These are phyloP conservation scores for Staurois parvus DNA, from an alignment of 2,797 vertebrate species.

Conservation along the genomic window DNA sequence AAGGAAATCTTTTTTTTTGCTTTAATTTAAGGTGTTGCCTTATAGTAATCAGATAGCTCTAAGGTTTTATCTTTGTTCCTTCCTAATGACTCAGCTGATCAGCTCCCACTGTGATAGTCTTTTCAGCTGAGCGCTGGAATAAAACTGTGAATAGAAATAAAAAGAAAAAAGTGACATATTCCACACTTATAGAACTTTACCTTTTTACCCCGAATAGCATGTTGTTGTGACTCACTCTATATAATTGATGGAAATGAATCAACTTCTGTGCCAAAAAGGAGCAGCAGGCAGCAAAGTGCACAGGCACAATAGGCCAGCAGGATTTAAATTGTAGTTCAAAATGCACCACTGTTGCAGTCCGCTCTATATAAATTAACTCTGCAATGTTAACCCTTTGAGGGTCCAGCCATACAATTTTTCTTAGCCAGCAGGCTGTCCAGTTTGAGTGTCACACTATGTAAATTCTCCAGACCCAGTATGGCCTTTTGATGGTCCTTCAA, in stretches of 20 bases:
- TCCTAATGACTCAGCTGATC: conserved; percentile 35
- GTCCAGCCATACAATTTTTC: neutral
- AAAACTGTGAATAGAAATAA: conserved; percentile 37
- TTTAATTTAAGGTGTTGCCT: conserved; percentile 34
- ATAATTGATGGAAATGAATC: conserved; percentile 48
- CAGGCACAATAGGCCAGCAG: conserved; percentile 44
- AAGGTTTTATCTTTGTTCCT: neutral
- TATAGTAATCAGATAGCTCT: conserved; percentile 22
- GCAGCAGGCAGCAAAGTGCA: conserved; percentile 35
- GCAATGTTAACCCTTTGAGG: neutral
- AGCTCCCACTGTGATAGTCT: neutral
- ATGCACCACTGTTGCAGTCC: neutral
- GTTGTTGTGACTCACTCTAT: conserved; percentile 51
- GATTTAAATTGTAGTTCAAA: conserved; percentile 46
- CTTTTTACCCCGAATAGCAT: conserved; percentile 38
- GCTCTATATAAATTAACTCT: conserved; percentile 27
- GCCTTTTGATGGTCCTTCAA: neutral
- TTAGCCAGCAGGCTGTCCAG: neutral
- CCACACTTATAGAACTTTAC: conserved; percentile 25
- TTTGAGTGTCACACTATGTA: neutral
- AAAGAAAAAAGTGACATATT: conserved; percentile 38
- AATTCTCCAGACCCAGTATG: neutral
- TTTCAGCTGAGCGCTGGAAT: conserved; percentile 19
- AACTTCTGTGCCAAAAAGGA: conserved; percentile 29
- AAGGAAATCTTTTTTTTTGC: neutral